Conservation (phyloP, 2,797 vertebrate genomes). For the Kryptolebias ocellatus region DNA sequence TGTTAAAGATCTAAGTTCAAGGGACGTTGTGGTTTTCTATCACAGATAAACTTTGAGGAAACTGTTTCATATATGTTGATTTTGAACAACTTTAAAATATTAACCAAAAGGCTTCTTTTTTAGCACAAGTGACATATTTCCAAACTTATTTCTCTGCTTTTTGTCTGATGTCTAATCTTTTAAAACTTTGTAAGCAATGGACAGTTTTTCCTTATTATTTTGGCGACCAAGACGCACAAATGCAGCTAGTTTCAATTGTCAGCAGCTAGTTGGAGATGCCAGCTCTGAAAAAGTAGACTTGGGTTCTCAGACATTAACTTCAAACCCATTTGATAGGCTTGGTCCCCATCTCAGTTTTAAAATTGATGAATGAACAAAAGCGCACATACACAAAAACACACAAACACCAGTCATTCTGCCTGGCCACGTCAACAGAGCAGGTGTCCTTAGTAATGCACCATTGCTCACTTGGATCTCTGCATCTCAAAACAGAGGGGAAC, state of each 20-base stretch:
- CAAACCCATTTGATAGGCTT: constrained; percentile 56
- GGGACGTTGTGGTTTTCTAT: constrained; percentile 4
- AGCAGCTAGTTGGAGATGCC: constrained; percentile 26
- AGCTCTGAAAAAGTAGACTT: constrained; percentile 48
- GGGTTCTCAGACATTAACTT: constrained; percentile 55
- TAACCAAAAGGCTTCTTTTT: constrained; percentile 4
- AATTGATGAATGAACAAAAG: constrained; percentile 64
- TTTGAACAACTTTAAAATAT: not conserved
- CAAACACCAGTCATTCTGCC: constrained; percentile 53
- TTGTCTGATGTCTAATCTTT: not conserved
- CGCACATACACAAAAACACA: constrained; percentile 12
- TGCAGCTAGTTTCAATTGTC: constrained; percentile 11
- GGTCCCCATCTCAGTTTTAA: constrained; percentile 57
- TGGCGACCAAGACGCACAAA: constrained; percentile 23
- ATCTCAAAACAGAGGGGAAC: constrained; percentile 59
- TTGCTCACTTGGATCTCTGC: constrained; percentile 73
- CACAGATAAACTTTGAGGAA: not conserved
- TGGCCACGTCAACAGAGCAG: constrained; percentile 78
- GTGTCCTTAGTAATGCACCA: constrained; percentile 80
- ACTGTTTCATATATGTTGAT: not conserved
- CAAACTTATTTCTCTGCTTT: not conserved
- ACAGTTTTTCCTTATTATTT: constrained; percentile 6
- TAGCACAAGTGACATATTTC: not conserved
- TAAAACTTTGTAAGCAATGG: not conserved
- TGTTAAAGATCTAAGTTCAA: constrained; percentile 17